Base-by-base conservation (phyloP, 2,888 invertebrate species). In the Agrochola lota region DNA sequence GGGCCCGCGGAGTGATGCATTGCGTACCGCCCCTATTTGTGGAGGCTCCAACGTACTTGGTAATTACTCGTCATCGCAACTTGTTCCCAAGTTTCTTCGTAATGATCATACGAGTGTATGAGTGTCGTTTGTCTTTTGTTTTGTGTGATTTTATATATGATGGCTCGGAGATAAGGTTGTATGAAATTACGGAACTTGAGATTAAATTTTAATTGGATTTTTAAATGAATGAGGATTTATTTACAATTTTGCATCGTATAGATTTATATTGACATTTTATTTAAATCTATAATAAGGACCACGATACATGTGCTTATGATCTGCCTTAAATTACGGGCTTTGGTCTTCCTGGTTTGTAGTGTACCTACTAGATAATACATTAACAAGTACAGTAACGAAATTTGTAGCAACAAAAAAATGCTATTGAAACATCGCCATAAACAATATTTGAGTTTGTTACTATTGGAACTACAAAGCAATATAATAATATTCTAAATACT, bases 1-100 rank as follows among this genome's bases (percentile, higher is more conserved):
- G 80, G 52, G 55, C 46, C 78, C 79, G 60, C 63, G 78, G 74
- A 57, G 73, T 80, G 88, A 87, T 83, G 89, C 87, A 85, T 79
- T 69, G 82, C 86, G 82, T 59, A 40, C 67, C 78, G 72, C 88
- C 85, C 83, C 78, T 87, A 87, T 87, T 87, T 88, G 85, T 81
- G 74, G 77, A 85, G 87, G 78, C 80, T 69, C 76, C 71, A 70
- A 79, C 73, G 72, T 83, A 78, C 74, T 83, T 59, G 74, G 79
- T 87, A 88, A 87, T 87, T 86, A 86, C 80, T 84, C 86, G 83
- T 75, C 83, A 85, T 83, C 46, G 79, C 83, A 79, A 86, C 79
- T 86, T 83, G 79, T 66, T 68, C 60, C 67, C 43, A 77, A 85
- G 59, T 82, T 81, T 70, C 74, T 66, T 59, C 43, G 52, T 70